A percentile compares a stretch with the other conserved stretches of the same genome.
These are phyloP conservation scores for Adelges cooleyi DNA, from an alignment of 1,140 invertebrate species.

Conservation along the genomic window DNA sequence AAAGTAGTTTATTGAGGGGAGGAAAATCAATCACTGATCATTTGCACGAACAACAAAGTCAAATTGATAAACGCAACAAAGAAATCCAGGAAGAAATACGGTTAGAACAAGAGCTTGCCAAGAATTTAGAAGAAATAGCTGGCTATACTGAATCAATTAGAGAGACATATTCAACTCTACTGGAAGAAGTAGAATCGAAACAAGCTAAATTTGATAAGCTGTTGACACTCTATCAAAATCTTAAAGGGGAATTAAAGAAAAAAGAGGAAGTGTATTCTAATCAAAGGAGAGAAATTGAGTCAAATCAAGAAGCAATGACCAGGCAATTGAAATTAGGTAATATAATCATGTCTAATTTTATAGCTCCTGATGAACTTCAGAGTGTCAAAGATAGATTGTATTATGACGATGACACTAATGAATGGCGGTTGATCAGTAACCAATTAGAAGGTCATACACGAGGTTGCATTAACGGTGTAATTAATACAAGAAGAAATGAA, in stretches of 20 bases:
- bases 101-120: constrained; percentile 69
- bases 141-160: constrained; percentile 73
- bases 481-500: constrained; percentile 44
- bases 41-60: constrained; percentile 75
- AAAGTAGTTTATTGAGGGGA: constrained; percentile 77
- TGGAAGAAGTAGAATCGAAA: constrained; percentile 86
- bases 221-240: constrained; percentile 49
- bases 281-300: constrained; percentile 67
- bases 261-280: constrained; percentile 68
- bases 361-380: constrained; percentile 78
- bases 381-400: constrained; percentile 63
- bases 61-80: constrained; percentile 61
- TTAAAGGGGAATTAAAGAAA: constrained; percentile 61
- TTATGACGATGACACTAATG: constrained; percentile 81
- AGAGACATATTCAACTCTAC: constrained; percentile 71
- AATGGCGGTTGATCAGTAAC: constrained; percentile 54
- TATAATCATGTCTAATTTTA: constrained; percentile 93
- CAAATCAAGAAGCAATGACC: constrained; percentile 66
- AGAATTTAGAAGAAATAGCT: constrained; percentile 75
- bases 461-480: constrained; percentile 29
- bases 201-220: constrained; percentile 75
- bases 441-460: constrained; percentile 31
- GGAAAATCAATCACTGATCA: constrained; percentile 80
- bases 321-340: constrained; percentile 67
- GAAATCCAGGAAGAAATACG: constrained; percentile 72